phyloP scores from a whole-genome alignment of 2,797 vertebrate genomes.

The Pseudochirops corinnae region DNA sequence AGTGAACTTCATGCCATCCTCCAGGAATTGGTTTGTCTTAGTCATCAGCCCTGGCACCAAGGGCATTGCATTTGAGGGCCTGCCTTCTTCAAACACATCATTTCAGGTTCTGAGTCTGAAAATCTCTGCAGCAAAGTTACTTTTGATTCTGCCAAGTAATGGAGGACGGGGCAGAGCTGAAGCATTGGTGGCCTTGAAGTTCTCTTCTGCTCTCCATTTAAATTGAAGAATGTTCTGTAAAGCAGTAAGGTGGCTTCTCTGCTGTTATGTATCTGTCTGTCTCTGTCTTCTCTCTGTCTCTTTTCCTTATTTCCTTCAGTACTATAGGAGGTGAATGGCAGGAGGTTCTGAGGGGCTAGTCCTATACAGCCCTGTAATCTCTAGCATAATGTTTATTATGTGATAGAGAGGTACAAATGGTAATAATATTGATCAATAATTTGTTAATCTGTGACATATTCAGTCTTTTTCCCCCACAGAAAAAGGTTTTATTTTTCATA shows the following conservation, averaged over 20 bases:
- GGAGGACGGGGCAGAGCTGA: not conserved
- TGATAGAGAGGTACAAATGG: not conserved
- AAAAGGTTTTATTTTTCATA: not conserved
- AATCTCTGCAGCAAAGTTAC: not conserved
- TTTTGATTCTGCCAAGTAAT: not conserved
- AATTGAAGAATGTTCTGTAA: slow-evolving; percentile 33
- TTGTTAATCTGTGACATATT: slow-evolving; percentile 25
- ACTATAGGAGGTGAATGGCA: not conserved
- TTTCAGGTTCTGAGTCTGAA: not conserved
- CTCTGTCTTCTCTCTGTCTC: not conserved
- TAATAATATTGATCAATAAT: slow-evolving; percentile 7
- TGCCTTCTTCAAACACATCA: slow-evolving; percentile 5
- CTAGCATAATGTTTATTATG: not conserved
- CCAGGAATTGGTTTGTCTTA: not conserved
- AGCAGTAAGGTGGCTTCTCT: not conserved
- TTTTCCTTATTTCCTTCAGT: slow-evolving; percentile 44
- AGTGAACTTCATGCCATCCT: not conserved
- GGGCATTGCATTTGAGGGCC: slow-evolving; percentile 1
- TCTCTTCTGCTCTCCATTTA: not conserved
- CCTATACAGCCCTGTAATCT: not conserved
- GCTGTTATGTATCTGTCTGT: not conserved
- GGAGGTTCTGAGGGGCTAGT: not conserved
- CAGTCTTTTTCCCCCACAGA: not conserved
- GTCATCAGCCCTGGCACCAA: not conserved
- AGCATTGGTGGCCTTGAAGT: slow-evolving; percentile 3